Conservation (phyloP, 2,797 vertebrate genomes). For the Falco cherrug region DNA sequence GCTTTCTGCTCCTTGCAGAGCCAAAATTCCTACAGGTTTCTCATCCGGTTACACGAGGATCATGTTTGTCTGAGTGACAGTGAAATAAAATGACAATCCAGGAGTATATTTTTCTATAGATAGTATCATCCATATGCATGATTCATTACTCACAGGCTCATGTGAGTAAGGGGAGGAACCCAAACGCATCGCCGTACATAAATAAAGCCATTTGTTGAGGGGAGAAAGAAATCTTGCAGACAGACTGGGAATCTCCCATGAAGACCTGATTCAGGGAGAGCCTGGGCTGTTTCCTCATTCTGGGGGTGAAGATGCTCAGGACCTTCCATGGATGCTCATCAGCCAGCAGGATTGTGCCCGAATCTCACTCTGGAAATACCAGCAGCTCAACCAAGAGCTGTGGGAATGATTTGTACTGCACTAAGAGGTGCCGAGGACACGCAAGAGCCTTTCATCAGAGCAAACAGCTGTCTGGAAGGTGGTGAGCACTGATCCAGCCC, state of each 20-base stretch:
- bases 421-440: fast-evolving
- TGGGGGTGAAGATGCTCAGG: neutral
- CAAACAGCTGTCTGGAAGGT: neutral
- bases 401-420: neutral
- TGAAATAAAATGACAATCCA: neutral
- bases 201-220: neutral
- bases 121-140: neutral
- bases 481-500: neutral
- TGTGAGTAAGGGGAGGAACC: neutral
- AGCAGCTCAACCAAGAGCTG: neutral
- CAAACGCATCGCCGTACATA: neutral
- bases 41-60: neutral
- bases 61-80: fast-evolving
- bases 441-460: neutral
- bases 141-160: neutral
- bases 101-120: neutral
- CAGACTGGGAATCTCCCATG: neutral
- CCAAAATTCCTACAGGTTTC: neutral
- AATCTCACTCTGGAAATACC: neutral
- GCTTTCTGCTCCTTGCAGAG: neutral
- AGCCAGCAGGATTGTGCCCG: neutral
- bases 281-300: neutral
- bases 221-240: neutral
- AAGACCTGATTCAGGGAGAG: neutral
- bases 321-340: neutral